phyloP scores from a whole-genome alignment of 2,888 invertebrate species.

The Latrodectus hesperus region DNA sequence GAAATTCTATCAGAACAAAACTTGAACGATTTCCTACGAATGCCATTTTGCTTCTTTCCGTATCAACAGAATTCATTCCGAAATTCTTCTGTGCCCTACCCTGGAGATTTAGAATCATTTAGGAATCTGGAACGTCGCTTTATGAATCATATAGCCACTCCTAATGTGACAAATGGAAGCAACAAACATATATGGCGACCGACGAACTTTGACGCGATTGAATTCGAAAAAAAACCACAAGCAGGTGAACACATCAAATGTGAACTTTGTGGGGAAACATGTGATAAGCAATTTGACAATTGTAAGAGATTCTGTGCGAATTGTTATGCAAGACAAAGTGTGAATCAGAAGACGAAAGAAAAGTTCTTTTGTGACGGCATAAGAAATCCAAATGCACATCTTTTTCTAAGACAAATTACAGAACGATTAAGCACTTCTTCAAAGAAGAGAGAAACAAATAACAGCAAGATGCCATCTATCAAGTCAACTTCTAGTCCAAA shows the following conservation, averaged over 20 bases:
- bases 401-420: background rate
- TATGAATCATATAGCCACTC: background rate
- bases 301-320: background rate
- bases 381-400: too few species aligned
- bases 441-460: background rate
- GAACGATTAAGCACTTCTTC: background rate
- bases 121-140: background rate
- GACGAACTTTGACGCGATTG: constrained; percentile 5
- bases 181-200: constrained; percentile 21
- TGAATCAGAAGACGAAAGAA: too few species aligned
- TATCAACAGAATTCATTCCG: background rate
- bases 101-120: background rate
- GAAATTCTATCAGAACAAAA: constrained; percentile 32
- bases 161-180: background rate
- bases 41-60: constrained; percentile 43
- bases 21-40: constrained; percentile 44
- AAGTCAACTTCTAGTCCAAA: constrained; percentile 7
- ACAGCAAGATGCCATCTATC: background rate
- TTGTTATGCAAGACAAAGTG: too few species aligned
- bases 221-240: background rate
- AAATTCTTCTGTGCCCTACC: background rate
- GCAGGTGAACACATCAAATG: background rate
- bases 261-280: background rate
- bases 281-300: background rate
- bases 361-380: too few species aligned